Evolutionary conservation across 2,888 invertebrate genomes (phyloP).

Genomic region (Lycia hirtaria): DNA sequence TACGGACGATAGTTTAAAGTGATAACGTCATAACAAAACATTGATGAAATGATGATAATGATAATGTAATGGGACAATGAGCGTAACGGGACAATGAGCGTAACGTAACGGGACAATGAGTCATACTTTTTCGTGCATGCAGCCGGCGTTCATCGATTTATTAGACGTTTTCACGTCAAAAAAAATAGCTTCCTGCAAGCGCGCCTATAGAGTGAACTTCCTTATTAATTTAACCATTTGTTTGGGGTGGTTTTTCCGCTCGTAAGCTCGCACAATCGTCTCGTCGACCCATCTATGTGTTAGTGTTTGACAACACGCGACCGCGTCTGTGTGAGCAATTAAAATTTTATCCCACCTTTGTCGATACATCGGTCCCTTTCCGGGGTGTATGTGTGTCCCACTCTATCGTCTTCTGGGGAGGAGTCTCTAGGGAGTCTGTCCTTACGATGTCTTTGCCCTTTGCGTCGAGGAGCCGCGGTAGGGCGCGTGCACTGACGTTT

Average conservation of each 20-base stretch:
- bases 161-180: no score
- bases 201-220: conserved; percentile 70
- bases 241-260: conserved; percentile 79
- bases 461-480: conserved; percentile 80
- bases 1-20: no score
- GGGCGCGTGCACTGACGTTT: conserved; percentile 71
- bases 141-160: no score
- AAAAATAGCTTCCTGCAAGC: conserved; percentile 58
- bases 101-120: no score
- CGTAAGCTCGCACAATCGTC: conserved; percentile 69
- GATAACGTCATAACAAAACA: no score
- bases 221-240: conserved; percentile 80
- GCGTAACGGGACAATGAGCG: no score
- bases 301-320: conserved; percentile 58
- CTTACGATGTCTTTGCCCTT: conserved; percentile 87
- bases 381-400: conserved; percentile 65
- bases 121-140: no score
- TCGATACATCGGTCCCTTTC: conserved; percentile 65
- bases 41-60: no score
- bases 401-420: conserved; percentile 81
- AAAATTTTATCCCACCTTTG: conserved; percentile 85
- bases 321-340: conserved; percentile 80
- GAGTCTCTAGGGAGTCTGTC: conserved; percentile 88
- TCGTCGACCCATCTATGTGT: conserved; percentile 64
- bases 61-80: no score